A percentile compares a stretch with the other conserved stretches of the same genome.
Evolutionary conservation across 2,888 invertebrate genomes (phyloP).

Genomic region (Amblyjoppa proteus): DNA sequence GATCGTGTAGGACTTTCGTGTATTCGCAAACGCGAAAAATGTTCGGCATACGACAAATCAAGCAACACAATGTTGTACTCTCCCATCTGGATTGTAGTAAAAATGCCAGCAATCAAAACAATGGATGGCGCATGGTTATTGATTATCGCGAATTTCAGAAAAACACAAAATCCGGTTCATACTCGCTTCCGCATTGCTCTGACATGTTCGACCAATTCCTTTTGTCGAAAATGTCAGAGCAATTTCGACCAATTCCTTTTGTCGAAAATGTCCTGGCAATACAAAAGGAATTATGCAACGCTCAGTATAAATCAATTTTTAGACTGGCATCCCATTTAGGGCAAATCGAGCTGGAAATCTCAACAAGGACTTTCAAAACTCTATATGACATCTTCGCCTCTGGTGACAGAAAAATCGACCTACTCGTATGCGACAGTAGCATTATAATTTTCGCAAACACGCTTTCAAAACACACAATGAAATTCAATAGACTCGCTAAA

Average conservation of each 20-base stretch:
- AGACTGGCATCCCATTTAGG: slow-evolving; percentile 54
- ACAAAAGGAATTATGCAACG: slow-evolving; percentile 56
- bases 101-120: not conserved
- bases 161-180: slow-evolving; percentile 54
- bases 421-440: slow-evolving; percentile 37
- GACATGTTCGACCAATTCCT: slow-evolving; percentile 66
- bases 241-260: too few relatives aligned
- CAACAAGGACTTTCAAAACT: slow-evolving; percentile 20
- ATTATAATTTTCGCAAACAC: slow-evolving; percentile 9
- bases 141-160: slow-evolving; percentile 49
- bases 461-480: slow-evolving; percentile 44
- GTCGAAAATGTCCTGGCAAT: too few relatives aligned
- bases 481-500: slow-evolving; percentile 58
- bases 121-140: slow-evolving; percentile 27
- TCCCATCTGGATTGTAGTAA: too few relatives aligned
- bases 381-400: too few relatives aligned
- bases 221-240: too few relatives aligned
- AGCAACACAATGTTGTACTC: slow-evolving; percentile 8
- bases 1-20: slow-evolving; percentile 29
- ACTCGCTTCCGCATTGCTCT: slow-evolving; percentile 14
- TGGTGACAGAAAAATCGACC: too few relatives aligned
- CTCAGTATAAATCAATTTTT: slow-evolving; percentile 71
- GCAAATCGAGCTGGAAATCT: slow-evolving; percentile 55
- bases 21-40: slow-evolving; percentile 11
- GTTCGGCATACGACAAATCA: slow-evolving; percentile 29